Conservation (phyloP, 2,888 invertebrate genomes). For the Neuroscelio doddi region DNA sequence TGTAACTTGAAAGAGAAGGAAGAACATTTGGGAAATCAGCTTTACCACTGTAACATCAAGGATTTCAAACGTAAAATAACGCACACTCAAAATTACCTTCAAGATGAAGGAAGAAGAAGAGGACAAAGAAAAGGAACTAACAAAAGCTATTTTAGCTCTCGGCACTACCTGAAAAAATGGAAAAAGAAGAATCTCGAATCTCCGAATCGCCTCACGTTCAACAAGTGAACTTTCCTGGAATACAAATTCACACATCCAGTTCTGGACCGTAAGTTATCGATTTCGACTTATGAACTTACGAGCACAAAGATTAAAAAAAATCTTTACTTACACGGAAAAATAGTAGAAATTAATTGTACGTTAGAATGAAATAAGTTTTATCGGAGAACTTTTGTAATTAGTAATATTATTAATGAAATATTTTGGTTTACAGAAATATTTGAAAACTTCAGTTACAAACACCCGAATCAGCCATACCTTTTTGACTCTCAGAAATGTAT, state of each 20-base stretch:
- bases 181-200: slow-evolving; percentile 28
- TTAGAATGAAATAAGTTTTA: slow-evolving; percentile 28
- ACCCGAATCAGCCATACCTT: slow-evolving; percentile 22
- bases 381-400: not conserved
- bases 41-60: slow-evolving; percentile 1
- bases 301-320: slow-evolving; percentile 26
- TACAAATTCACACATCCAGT: slow-evolving; percentile 47
- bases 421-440: slow-evolving; percentile 31
- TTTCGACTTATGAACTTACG: slow-evolving; percentile 43
- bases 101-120: not conserved
- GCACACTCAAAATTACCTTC: slow-evolving; percentile 18
- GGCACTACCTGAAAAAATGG: slow-evolving; percentile 14
- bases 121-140: slow-evolving; percentile 2
- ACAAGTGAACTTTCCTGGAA: slow-evolving; percentile 45
- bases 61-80: slow-evolving; percentile 4
- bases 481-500: slow-evolving; percentile 23
- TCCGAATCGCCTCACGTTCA: slow-evolving; percentile 46
- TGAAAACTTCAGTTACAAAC: slow-evolving; percentile 27
- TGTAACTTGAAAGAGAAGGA: not conserved
- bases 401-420: slow-evolving; percentile 14
- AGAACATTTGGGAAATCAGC: slow-evolving; percentile 3
- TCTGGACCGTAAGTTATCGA: slow-evolving; percentile 43
- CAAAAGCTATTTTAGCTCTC: slow-evolving; percentile 25
- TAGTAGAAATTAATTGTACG: slow-evolving; percentile 31
- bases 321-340: slow-evolving; percentile 12